A percentile compares a stretch with the other conserved stretches of the same genome.
These are phyloP conservation scores for Choristoneura rosaceana DNA, from an alignment of 2,888 invertebrate species.

Conservation along the genomic window DNA sequence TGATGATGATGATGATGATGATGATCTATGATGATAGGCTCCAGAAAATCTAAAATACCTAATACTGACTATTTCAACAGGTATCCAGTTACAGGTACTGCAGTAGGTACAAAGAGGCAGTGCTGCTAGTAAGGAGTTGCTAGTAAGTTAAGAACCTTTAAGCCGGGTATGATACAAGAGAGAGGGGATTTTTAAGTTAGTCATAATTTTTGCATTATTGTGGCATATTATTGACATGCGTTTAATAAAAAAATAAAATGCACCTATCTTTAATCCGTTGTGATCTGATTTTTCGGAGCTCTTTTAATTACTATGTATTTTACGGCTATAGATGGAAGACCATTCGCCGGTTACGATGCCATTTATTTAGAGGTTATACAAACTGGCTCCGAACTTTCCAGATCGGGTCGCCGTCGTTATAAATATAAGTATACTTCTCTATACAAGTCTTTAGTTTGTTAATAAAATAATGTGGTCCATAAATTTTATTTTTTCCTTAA, in stretches of 20 bases:
- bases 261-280: neutral
- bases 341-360: constrained; percentile 61
- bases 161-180: too few species aligned
- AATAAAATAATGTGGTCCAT: constrained; percentile 35
- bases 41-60: neutral
- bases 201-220: too few species aligned
- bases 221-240: too few species aligned
- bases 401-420: constrained; percentile 62
- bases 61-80: neutral
- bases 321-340: constrained; percentile 50
- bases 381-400: constrained; percentile 70
- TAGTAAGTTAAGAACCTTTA: too few species aligned
- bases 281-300: neutral
- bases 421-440: constrained; percentile 51
- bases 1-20: too few species aligned
- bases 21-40: too few species aligned
- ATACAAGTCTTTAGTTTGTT: constrained; percentile 50
- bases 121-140: too few species aligned
- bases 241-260: too few species aligned
- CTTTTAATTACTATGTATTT: constrained; percentile 31
- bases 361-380: constrained; percentile 76
- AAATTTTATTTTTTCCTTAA: constrained; percentile 36
- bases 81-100: too few species aligned
- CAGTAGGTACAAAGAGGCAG: too few species aligned
- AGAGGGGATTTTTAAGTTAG: too few species aligned